phyloP scores from a whole-genome alignment of 53 echinoderm and acorn worm species.

The Echinarachnius parma region DNA sequence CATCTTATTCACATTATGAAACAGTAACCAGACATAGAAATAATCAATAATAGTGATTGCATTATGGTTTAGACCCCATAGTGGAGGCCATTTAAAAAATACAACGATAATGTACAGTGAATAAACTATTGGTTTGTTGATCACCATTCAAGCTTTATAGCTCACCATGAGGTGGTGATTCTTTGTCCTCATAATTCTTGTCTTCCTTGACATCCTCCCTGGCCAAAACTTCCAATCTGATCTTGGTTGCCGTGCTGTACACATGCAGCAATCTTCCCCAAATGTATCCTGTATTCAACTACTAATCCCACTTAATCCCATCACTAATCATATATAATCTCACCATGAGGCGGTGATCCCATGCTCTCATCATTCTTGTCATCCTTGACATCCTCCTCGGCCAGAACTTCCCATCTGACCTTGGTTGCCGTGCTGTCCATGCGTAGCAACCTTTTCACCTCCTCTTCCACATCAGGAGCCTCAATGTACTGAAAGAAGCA shows the following conservation, averaged over 20 bases:
- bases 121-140: too few species aligned
- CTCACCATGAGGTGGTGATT: constrained; percentile 51
- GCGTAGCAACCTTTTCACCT: constrained; percentile 87
- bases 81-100: too few species aligned
- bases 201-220: constrained; percentile 97
- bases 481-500: constrained; percentile 77
- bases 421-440: constrained; percentile 98
- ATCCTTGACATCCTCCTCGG: constrained; percentile 95
- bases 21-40: too few species aligned
- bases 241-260: constrained; percentile 96
- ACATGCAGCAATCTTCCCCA: constrained; percentile 82
- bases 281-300: too few species aligned
- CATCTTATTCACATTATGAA: too few species aligned
- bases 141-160: too few species aligned
- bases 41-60: too few species aligned
- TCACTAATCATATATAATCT: background rate
- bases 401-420: constrained; percentile 93
- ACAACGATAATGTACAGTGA: too few species aligned
- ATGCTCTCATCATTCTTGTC: constrained; percentile 67
- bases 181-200: constrained; percentile 54
- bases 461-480: constrained; percentile 95
- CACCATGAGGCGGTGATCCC: constrained; percentile 52
- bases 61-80: too few species aligned
- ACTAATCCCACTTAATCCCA: background rate
- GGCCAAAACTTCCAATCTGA: constrained; percentile 91